A percentile compares a stretch with the other conserved stretches of the same genome.
phyloP scores from a whole-genome alignment of 2,888 invertebrate genomes.

The Erebia ligea region DNA sequence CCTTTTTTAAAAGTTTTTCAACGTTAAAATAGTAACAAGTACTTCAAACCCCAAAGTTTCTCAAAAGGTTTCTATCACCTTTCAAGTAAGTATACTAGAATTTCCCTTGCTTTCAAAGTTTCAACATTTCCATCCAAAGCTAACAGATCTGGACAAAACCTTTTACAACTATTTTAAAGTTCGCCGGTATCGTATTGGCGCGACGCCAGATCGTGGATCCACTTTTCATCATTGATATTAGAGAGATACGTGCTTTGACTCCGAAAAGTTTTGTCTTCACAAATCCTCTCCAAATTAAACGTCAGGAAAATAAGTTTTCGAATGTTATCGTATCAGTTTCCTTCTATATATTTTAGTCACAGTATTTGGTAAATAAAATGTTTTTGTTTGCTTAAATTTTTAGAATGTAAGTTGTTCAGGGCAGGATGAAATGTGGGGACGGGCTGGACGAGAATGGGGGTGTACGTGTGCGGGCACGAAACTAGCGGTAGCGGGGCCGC shows the following conservation, averaged over 20 bases:
- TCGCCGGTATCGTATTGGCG: conserved; percentile 19
- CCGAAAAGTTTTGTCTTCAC: neutral
- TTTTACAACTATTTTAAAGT: conserved; percentile 25
- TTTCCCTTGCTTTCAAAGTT: neutral
- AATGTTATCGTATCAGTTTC: neutral
- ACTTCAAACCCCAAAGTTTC: too few relatives aligned
- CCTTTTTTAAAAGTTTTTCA: too few relatives aligned
- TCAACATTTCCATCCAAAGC: conserved; percentile 7
- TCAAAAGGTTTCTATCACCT: neutral
- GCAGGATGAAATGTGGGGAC: too few relatives aligned
- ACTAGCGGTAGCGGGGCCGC: too few relatives aligned
- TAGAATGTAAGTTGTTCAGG: too few relatives aligned
- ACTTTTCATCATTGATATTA: conserved; percentile 25
- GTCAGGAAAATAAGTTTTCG: conserved; percentile 9
- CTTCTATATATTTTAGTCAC: too few relatives aligned
- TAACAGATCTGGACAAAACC: conserved; percentile 20
- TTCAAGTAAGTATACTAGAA: neutral
- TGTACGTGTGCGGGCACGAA: too few relatives aligned
- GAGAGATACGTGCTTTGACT: conserved; percentile 19
- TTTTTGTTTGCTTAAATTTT: too few relatives aligned
- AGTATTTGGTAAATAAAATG: too few relatives aligned
- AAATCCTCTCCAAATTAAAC: conserved; percentile 1
- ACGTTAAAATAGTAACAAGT: too few relatives aligned
- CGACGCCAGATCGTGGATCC: conserved; percentile 5
- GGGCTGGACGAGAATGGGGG: too few relatives aligned